A percentile compares a stretch with the other conserved stretches of the same genome.
phyloP scores from a whole-genome alignment of 2,797 vertebrate species.

The Acanthurus tractus region DNA sequence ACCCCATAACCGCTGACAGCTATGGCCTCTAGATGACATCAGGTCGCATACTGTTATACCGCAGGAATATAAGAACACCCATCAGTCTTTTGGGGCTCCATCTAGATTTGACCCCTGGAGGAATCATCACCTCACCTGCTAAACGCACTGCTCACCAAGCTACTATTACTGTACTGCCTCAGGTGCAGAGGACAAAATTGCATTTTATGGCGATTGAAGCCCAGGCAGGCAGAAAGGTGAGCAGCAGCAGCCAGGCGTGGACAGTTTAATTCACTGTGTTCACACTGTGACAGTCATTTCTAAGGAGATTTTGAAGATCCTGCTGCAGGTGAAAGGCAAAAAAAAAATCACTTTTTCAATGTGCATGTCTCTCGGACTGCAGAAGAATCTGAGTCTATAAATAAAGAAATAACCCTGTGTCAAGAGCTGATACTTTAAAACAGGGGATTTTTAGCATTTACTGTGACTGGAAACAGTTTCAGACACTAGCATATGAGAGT shows the following conservation, averaged over 20 bases:
- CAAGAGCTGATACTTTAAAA: not conserved
- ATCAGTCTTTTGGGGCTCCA: constrained; percentile 46
- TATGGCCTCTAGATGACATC: constrained; percentile 54
- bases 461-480: not conserved
- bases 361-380: not conserved
- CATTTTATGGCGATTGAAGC: constrained; percentile 65
- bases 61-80: constrained; percentile 35
- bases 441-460: not conserved
- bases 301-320: constrained; percentile 23
- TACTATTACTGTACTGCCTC: constrained; percentile 47
- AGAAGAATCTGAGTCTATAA: not conserved
- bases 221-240: constrained; percentile 56
- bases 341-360: constrained; percentile 17
- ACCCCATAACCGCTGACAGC: constrained; percentile 41
- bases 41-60: constrained; percentile 52
- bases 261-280: constrained; percentile 44
- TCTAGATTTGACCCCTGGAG: constrained; percentile 36
- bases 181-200: constrained; percentile 57
- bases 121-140: constrained; percentile 51
- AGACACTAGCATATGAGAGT: constrained; percentile 6
- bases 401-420: not conserved
- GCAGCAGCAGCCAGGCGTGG: constrained; percentile 38
- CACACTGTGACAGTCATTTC: constrained; percentile 50
- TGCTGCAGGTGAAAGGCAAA: constrained; percentile 14
- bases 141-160: constrained; percentile 49